Evolutionary conservation across 2,888 invertebrate genomes (phyloP).

Genomic region (Drosophila acutilabella): DNA sequence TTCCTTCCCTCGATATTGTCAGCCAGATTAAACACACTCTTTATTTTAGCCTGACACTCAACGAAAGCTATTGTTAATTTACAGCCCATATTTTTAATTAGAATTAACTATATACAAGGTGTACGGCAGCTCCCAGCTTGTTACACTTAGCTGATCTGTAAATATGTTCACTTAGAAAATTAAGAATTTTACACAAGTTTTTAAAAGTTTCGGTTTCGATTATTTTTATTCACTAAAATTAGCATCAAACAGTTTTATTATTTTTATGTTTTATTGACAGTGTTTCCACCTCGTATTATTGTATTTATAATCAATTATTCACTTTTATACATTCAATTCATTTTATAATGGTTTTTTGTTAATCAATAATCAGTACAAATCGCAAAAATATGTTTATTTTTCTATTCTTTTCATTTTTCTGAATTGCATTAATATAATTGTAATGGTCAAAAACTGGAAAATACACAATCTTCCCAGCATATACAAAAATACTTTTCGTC

Average conservation of each 20-base stretch:
- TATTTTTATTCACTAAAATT: constrained; percentile 68
- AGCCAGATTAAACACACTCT: neutral
- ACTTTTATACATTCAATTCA: constrained; percentile 37
- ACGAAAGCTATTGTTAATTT: neutral
- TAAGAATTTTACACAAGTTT: neutral
- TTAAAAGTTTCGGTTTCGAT: constrained; percentile 5
- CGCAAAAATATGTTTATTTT: constrained; percentile 57
- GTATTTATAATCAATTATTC: constrained; percentile 38
- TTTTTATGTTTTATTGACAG: constrained; percentile 35
- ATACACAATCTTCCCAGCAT: constrained; percentile 20
- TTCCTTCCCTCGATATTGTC: neutral
- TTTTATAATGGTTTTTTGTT: constrained; percentile 61
- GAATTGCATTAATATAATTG: constrained; percentile 48
- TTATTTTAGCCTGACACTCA: neutral
- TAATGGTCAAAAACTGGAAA: constrained; percentile 44
- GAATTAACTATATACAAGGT: neutral
- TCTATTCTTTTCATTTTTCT: constrained; percentile 28
- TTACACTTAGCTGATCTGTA: too few species aligned
- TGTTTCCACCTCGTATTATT: constrained; percentile 33
- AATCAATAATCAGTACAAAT: constrained; percentile 83
- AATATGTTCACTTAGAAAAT: too few species aligned
- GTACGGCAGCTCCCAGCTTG: too few species aligned
- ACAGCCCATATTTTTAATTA: neutral
- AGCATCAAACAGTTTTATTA: constrained; percentile 62
- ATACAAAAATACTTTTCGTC: constrained; percentile 18